Percentiles rank a stretch among this genome's conserved stretches.
Evolutionary conservation across 2,888 invertebrate species (phyloP).

Genomic region (Synanthedon andrenaeformis): DNA sequence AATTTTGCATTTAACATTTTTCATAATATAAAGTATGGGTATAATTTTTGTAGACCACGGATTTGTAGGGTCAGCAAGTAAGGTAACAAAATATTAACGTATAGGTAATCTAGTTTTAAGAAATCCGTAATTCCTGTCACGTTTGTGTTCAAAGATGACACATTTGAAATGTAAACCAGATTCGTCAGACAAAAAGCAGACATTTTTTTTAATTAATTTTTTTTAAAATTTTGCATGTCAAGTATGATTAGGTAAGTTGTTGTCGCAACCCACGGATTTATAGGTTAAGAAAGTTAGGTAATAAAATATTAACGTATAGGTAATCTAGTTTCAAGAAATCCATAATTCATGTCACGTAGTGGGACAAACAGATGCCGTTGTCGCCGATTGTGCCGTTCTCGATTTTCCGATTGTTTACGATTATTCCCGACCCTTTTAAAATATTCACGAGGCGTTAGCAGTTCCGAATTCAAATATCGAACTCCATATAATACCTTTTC

Average conservation of each 20-base stretch:
- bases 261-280: too few relatives aligned
- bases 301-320: not conserved
- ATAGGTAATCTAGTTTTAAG: not conserved
- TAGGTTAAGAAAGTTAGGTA: not conserved
- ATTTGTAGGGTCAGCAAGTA: too few relatives aligned
- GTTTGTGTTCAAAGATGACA: conserved; percentile 1
- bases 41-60: too few relatives aligned
- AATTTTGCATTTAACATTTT: too few relatives aligned
- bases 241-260: too few relatives aligned
- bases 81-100: not conserved
- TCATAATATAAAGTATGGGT: too few relatives aligned
- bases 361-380: conserved; percentile 10
- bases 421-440: conserved; percentile 10
- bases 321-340: conserved; percentile 1
- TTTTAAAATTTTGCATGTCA: too few relatives aligned
- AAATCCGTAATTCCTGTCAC: conserved; percentile 8
- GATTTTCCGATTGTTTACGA: conserved; percentile 14
- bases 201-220: too few relatives aligned
- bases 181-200: too few relatives aligned
- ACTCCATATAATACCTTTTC: conserved; percentile 4
- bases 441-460: conserved; percentile 10
- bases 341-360: conserved; percentile 11
- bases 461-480: conserved; percentile 2
- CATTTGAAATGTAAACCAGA: too few relatives aligned
- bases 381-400: conserved; percentile 9